A percentile compares a stretch with the other conserved stretches of the same genome.
These are phyloP conservation scores for Euborellia annulipes DNA, from an alignment of 1,140 invertebrate species.

Conservation along the genomic window DNA sequence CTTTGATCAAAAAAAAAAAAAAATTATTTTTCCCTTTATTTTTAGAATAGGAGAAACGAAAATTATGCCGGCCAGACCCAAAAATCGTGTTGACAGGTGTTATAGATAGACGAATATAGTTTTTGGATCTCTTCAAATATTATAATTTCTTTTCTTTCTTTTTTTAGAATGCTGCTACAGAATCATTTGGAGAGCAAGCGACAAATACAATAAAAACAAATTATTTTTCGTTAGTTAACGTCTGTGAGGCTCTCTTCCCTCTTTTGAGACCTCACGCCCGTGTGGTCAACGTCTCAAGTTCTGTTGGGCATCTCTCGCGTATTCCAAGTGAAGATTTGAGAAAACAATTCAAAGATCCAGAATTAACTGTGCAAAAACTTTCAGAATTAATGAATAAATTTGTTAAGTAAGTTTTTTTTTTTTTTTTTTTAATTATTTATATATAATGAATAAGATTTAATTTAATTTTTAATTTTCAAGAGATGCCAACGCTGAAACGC, in stretches of 20 bases:
- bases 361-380: constrained; percentile 34
- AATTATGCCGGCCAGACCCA: too few relatives aligned
- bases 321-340: constrained; percentile 27
- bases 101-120: too few relatives aligned
- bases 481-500: not conserved
- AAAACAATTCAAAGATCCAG: constrained; percentile 23
- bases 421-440: not conserved
- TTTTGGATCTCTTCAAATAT: too few relatives aligned
- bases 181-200: constrained; percentile 38
- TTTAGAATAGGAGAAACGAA: too few relatives aligned
- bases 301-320: constrained; percentile 27
- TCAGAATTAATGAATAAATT: constrained; percentile 35
- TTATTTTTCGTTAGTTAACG: constrained; percentile 31
- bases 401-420: constrained; percentile 29
- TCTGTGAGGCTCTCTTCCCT: constrained; percentile 37
- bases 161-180: constrained; percentile 25
- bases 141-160: too few relatives aligned
- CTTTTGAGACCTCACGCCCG: constrained; percentile 38
- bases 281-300: constrained; percentile 45
- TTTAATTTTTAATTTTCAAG: too few relatives aligned
- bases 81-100: too few relatives aligned
- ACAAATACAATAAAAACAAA: constrained; percentile 39
- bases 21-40: too few relatives aligned
- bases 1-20: too few relatives aligned
- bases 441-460: too few relatives aligned